Evolutionary conservation across 2,888 invertebrate species (phyloP).

Genomic region (Bellardia bayeri): DNA sequence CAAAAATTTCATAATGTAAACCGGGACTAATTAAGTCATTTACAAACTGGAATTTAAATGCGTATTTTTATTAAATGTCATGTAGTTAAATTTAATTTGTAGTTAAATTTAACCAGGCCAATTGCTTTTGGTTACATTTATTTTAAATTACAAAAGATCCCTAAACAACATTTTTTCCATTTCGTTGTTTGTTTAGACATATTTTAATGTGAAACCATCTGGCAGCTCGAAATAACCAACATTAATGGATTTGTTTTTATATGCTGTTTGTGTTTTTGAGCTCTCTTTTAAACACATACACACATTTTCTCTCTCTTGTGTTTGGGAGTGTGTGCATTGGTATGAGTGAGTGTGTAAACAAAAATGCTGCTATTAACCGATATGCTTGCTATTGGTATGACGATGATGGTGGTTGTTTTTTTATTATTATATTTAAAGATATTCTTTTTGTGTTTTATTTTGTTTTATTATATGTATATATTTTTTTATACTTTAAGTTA

Average conservation of each 20-base stretch:
- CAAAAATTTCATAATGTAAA: too few species aligned
- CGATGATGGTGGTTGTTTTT: constrained; percentile 60
- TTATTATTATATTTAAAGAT: constrained; percentile 49
- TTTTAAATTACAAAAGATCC: too few species aligned
- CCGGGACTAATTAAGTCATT: too few species aligned
- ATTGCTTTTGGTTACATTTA: too few species aligned
- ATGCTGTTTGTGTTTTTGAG: constrained; percentile 45
- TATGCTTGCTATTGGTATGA: constrained; percentile 52
- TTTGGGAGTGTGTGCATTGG: constrained; percentile 3
- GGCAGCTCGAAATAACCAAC: constrained; percentile 42
- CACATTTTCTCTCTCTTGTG: constrained; percentile 40
- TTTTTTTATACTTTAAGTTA: constrained; percentile 64
- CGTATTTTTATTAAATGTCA: too few species aligned
- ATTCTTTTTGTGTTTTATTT: constrained; percentile 23
- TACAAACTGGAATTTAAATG: too few species aligned
- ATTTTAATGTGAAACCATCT: constrained; percentile 9
- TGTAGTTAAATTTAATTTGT: too few species aligned
- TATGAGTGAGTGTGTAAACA: constrained; percentile 23
- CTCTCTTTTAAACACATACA: constrained; percentile 52
- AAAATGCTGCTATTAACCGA: constrained; percentile 61
- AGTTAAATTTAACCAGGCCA: too few species aligned
- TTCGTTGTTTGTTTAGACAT: neutral
- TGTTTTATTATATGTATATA: constrained; percentile 31
- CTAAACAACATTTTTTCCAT: too few species aligned
- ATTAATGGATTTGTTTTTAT: constrained; percentile 40